Conservation (phyloP, 2,797 vertebrate genomes). For the Phataginus tricuspis region DNA sequence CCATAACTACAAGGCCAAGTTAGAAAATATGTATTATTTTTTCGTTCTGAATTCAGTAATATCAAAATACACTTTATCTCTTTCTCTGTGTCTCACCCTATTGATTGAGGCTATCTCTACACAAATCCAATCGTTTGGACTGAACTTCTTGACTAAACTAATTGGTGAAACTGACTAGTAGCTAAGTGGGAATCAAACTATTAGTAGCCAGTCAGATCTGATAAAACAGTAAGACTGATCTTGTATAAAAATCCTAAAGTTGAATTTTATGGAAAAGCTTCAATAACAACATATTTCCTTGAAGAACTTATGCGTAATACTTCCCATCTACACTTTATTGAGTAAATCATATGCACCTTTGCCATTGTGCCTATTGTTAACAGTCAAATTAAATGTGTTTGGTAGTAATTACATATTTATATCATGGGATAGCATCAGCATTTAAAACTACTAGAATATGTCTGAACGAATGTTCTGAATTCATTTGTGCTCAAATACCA, state of each 20-base stretch:
- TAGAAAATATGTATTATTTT: constrained; percentile 49
- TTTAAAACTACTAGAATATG: neutral
- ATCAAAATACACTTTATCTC: neutral
- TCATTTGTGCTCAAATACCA: neutral
- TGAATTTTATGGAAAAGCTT: constrained; percentile 22
- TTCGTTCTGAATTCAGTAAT: constrained; percentile 38
- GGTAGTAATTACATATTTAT: neutral
- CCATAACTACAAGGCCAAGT: constrained; percentile 12
- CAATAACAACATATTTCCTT: neutral
- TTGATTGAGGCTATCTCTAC: constrained; percentile 19
- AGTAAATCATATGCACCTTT: neutral
- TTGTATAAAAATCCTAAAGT: constrained; percentile 7
- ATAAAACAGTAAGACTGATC: neutral
- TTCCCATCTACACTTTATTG: neutral
- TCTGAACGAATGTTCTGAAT: neutral
- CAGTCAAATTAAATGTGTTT: neutral
- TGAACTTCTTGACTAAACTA: neutral
- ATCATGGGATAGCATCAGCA: neutral
- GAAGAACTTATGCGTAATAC: neutral
- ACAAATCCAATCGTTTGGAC: constrained; percentile 17
- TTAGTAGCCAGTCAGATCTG: neutral
- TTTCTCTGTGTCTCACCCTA: neutral
- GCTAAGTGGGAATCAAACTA: neutral
- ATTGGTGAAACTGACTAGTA: neutral
- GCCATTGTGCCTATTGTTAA: neutral